phyloP scores from a whole-genome alignment of 2,888 invertebrate genomes.

The Euplexia lucipara region DNA sequence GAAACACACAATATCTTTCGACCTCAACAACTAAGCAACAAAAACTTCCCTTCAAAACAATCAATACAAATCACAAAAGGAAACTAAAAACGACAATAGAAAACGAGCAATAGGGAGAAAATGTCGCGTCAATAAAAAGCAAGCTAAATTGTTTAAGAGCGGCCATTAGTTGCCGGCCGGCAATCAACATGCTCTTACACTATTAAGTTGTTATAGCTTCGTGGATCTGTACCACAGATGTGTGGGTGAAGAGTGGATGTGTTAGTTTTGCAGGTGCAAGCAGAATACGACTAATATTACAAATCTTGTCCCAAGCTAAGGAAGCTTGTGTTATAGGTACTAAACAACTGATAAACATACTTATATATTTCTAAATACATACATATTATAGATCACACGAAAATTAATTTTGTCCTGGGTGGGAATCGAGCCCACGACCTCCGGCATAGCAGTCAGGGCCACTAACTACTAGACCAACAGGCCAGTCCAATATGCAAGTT shows the following conservation, averaged over 20 bases:
- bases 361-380: no score
- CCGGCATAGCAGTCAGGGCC: no score
- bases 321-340: no score
- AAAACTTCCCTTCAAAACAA: constrained; percentile 7
- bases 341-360: no score
- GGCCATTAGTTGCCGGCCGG: constrained; percentile 81
- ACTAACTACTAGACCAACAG: no score
- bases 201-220: constrained; percentile 86
- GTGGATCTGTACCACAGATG: constrained; percentile 65
- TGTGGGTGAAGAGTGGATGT: constrained; percentile 57
- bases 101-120: constrained; percentile 67
- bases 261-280: constrained; percentile 60
- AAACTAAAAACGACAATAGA: constrained; percentile 58
- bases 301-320: no score
- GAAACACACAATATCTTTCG: background rate
- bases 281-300: background rate
- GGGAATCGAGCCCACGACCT: no score
- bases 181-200: constrained; percentile 84
- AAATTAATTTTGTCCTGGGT: no score
- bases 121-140: constrained; percentile 73
- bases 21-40: background rate
- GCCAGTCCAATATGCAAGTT: no score
- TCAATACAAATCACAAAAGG: constrained; percentile 46
- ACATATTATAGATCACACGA: no score
- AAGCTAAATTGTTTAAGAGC: constrained; percentile 83